These are phyloP conservation scores for Oryctes rhinoceros DNA, from an alignment of 1,140 invertebrate species.

Conservation along the genomic window DNA sequence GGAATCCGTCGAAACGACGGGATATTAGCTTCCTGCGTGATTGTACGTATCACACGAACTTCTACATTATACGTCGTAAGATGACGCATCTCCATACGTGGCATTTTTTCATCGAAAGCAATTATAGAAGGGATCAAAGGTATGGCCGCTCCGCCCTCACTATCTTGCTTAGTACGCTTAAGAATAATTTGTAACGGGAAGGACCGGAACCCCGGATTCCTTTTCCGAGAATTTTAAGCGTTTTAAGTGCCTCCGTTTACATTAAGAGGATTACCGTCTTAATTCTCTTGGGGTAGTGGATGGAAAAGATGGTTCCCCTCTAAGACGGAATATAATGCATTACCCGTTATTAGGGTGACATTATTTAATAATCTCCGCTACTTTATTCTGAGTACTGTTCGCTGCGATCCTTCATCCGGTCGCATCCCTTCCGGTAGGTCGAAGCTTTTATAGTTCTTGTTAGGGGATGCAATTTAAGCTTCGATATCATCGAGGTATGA, in stretches of 20 bases:
- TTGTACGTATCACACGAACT: too few relatives aligned
- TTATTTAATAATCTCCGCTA: slow-evolving; percentile 11
- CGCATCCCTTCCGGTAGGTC: too few relatives aligned
- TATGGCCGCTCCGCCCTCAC: not conserved
- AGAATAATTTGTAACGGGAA: slow-evolving; percentile 1
- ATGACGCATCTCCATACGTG: too few relatives aligned
- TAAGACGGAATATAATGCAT: slow-evolving; percentile 16
- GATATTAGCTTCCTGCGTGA: too few relatives aligned
- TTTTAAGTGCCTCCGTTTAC: slow-evolving; percentile 15
- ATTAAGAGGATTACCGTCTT: slow-evolving; percentile 24
- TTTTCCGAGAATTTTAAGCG: not conserved
- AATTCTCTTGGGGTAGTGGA: slow-evolving; percentile 23
- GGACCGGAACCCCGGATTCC: not conserved
- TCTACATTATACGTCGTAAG: too few relatives aligned
- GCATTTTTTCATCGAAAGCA: too few relatives aligned
- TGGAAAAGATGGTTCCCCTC: slow-evolving; percentile 14
- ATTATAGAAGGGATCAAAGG: too few relatives aligned
- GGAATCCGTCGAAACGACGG: too few relatives aligned
- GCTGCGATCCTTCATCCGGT: too few relatives aligned
- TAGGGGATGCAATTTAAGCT: too few relatives aligned
- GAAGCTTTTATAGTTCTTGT: too few relatives aligned
- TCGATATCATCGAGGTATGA: too few relatives aligned
- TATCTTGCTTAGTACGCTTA: slow-evolving; percentile 13
- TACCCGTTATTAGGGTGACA: slow-evolving; percentile 15
- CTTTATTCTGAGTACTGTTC: not conserved